Evolutionary conservation across 2,797 vertebrate species (phyloP).

Genomic region (Brachymystax lenok): DNA sequence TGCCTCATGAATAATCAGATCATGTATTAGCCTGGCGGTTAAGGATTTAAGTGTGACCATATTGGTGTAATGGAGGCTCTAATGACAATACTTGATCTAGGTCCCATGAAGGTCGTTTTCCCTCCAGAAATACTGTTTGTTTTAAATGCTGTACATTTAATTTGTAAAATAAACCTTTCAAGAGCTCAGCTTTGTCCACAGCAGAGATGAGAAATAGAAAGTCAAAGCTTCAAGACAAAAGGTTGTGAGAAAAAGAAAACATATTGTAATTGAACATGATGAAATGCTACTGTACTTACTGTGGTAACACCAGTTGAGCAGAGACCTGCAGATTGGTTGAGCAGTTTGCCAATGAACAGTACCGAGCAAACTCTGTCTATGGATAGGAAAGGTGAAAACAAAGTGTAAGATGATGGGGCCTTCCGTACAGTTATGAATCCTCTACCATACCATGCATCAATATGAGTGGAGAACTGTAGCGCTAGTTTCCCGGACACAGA

Average conservation of each 20-base stretch:
- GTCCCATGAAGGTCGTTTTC: not conserved
- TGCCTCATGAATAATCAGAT: constrained; percentile 64
- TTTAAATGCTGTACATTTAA: not conserved
- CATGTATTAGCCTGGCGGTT: constrained; percentile 58
- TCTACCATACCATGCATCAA: not conserved
- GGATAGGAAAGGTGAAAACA: constrained; percentile 38
- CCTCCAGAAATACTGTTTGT: not conserved
- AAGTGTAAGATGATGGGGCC: not conserved
- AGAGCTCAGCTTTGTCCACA: not conserved
- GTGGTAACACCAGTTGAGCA: constrained; percentile 81
- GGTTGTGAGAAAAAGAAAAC: not conserved
- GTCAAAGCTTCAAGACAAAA: not conserved
- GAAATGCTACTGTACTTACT: constrained; percentile 77
- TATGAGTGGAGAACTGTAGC: not conserved
- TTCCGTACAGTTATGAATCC: not conserved
- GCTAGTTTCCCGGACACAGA: not conserved
- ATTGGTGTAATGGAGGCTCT: not conserved
- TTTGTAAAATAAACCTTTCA: not conserved
- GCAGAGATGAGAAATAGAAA: not conserved
- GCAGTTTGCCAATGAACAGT: constrained; percentile 87
- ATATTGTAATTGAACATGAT: not conserved
- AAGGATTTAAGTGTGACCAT: not conserved
- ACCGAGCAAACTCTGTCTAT: constrained; percentile 88
- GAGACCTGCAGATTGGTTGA: constrained; percentile 89
- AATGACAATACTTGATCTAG: not conserved